These are phyloP conservation scores for Morus bassanus DNA, from an alignment of 2,797 vertebrate genomes.

Conservation along the genomic window DNA sequence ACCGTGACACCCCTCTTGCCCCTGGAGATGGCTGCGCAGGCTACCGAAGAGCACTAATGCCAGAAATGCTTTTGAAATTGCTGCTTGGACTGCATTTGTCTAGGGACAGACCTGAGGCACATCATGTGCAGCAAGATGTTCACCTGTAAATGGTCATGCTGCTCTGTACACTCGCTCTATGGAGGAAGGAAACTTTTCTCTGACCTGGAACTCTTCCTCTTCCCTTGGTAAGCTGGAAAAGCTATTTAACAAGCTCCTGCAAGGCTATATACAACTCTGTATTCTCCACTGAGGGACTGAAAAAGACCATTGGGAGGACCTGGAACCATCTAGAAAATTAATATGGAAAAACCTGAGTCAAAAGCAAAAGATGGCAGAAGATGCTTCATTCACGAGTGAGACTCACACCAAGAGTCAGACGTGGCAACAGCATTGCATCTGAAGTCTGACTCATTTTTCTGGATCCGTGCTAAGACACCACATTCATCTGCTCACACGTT, in stretches of 20 bases:
- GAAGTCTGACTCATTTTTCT: background rate
- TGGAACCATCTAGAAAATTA: background rate
- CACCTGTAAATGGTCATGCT: background rate
- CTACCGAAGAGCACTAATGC: too few species aligned
- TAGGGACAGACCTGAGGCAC: background rate
- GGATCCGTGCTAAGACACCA: background rate
- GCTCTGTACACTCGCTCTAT: rapidly evolving
- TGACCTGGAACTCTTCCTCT: background rate
- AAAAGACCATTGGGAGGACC: background rate
- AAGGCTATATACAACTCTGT: background rate
- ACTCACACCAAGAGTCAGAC: background rate
- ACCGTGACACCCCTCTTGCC: background rate
- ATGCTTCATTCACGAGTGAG: background rate
- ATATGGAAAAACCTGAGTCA: background rate
- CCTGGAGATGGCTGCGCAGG: background rate
- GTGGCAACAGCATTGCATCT: background rate
- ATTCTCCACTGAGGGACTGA: background rate
- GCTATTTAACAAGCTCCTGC: background rate
- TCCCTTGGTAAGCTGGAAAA: background rate
- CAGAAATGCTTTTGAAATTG: background rate
- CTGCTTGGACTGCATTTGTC: background rate
- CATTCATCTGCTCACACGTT: background rate
- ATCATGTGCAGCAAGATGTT: background rate
- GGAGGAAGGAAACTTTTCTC: background rate
- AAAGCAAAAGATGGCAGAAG: background rate